Evolutionary conservation across 2,888 invertebrate genomes (phyloP), one percentile per base, ranked within the genome.

Genomic region (Aporophyla nigra): DNA sequence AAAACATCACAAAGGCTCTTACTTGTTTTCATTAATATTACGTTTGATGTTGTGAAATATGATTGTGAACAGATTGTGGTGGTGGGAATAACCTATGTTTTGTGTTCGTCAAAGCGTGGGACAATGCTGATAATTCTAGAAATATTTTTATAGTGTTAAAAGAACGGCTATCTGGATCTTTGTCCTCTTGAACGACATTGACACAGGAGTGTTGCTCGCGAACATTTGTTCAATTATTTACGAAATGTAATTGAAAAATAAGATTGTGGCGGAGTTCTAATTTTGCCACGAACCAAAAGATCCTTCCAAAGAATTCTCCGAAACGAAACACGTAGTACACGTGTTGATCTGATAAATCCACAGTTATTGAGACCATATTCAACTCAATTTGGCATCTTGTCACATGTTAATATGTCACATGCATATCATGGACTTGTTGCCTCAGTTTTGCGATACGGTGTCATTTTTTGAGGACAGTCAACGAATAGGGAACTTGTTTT

Each of bases 11-110:
- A 67, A 58, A 58, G 12, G 65, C 54, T 76, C 49, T 80, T 75
- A 78, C 83, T 62, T 75, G 74, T 54, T 72, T 85, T 78, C 61
- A 76, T 82, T 80, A 84, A 78, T 65, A 76, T 73, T 69, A 33
- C n/a, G 27, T 62, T 75, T 80, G 49, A 40, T 14, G 43, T 40
- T 59, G 19, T 40, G 5, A 59, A 24, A 10, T 40, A 59, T 58
- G 7, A 74, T 27, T 27, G 10, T 24, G 24, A 24, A 53, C 4
- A 51, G 7, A n/a, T 16, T 59, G 16, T 56, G 19, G 40, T 67
- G 14, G 16, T n/a, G 7, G 4, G 27, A 27, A 21, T 16, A 46
- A n/a, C 4, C 1, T 46, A 9, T 63, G 33, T 4, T 19, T 33
- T 61, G 3, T 9, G 43, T 61, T 9, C 27, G 27, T 27, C 43